Base-by-base conservation (phyloP, 1,140 invertebrate genomes). In the Leguminivora glycinivorella region DNA sequence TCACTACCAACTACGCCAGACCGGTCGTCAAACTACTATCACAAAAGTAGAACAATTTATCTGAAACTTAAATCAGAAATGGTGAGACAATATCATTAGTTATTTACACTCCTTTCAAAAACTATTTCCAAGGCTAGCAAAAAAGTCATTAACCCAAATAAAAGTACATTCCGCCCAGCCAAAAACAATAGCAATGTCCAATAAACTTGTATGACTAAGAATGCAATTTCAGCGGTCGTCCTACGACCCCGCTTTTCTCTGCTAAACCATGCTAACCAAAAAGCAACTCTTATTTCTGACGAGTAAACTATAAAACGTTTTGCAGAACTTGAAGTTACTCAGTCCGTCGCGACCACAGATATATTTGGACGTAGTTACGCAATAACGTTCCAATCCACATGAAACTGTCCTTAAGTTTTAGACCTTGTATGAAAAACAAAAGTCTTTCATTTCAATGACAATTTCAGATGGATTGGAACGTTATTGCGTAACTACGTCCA, bases 271-370 rank as follows among this genome's bases (percentile, higher is more conserved):
- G 58, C 1, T 14, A 29, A 9, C 14, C 26, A 2, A 63, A 31
- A 63, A 19, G 14, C 26, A 63, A 63, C 58, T 14, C 1, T 63
- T 31, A n/a, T 2, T 29, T 7, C 26, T 67, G 47, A 9, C 0
- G 1, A 4, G 60, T 24, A 76, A 70, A 58, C 72, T 69, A 22
- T 56, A 73, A n/a, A n/a, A n/a, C 76, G 14, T 5, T 34, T 58
- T 66, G 25, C 17, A 52, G 47, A 25, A 24, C 9, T 34, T n/a
- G 17, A 17, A 68, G 76, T 68, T 75, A 72, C 58, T 72, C 76
- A 68, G 70, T 78, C n/a, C n/a, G n/a, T n/a, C n/a, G n/a, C n/a
- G n/a, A n/a, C n/a, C n/a, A n/a, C n/a, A n/a, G n/a, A n/a, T n/a
- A n/a, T n/a, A n/a, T n/a, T n/a, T n/a, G n/a, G n/a, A n/a, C n/a